Conservation (phyloP, 2,888 invertebrate genomes). For the Norana najaformis region DNA sequence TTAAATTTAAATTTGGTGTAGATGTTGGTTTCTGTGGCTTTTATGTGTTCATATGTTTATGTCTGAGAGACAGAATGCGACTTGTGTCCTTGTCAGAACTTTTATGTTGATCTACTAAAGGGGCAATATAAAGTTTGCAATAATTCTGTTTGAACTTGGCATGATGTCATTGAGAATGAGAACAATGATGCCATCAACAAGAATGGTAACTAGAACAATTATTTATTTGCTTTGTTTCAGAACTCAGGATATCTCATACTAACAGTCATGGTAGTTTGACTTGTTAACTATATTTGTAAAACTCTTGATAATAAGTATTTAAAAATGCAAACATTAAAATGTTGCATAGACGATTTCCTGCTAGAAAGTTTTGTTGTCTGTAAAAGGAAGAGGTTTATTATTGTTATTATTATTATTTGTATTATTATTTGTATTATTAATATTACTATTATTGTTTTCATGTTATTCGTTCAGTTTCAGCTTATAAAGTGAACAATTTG, state of each 20-base stretch:
- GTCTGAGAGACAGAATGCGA: neutral
- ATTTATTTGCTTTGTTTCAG: neutral
- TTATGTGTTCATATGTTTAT: neutral
- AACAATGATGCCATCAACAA: neutral
- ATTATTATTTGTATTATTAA: neutral
- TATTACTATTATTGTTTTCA: slow-evolving; percentile 15
- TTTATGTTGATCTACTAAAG: neutral
- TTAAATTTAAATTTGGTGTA: neutral
- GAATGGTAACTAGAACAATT: neutral
- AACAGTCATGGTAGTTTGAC: neutral
- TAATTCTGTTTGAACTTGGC: neutral
- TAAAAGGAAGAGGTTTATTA: neutral
- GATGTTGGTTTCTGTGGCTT: neutral
- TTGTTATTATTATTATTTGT: neutral
- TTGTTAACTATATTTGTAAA: neutral
- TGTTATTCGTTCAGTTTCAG: too few relatives aligned
- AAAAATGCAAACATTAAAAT: neutral
- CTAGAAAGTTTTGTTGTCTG: neutral
- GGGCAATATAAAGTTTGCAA: neutral
- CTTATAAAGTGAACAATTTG: too few relatives aligned
- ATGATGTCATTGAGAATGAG: neutral
- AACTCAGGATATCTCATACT: neutral
- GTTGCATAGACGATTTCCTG: neutral
- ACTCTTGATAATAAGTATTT: neutral
- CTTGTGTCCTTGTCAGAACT: neutral